A percentile compares a stretch with the other conserved stretches of the same genome.
Evolutionary conservation across 2,888 invertebrate species (phyloP).

Genomic region (Papilio demoleus): DNA sequence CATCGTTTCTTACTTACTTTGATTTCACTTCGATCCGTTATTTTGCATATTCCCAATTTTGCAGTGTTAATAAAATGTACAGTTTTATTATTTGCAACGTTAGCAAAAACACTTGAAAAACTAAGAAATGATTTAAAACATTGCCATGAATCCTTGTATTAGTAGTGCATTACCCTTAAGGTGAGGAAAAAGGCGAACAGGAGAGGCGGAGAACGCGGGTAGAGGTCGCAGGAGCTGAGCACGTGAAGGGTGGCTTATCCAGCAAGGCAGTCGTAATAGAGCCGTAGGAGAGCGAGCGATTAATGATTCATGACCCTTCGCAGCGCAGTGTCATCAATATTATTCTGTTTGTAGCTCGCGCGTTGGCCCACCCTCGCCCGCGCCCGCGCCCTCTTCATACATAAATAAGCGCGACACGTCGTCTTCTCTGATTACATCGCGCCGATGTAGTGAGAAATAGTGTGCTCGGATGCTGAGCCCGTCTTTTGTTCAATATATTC

Average conservation of each 20-base stretch:
- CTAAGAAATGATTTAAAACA: background rate
- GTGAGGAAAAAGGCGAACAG: conserved; percentile 60
- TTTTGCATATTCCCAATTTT: background rate
- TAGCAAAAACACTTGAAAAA: background rate
- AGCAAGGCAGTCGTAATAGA: conserved; percentile 80
- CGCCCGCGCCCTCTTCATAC: conserved; percentile 81
- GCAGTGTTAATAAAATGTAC: background rate
- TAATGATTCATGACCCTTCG: conserved; percentile 84
- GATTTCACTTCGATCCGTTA: background rate
- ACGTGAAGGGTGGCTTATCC: conserved; percentile 79
- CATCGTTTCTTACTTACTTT: conserved; percentile 3
- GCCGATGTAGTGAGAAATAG: conserved; percentile 83
- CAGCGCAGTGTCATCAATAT: conserved; percentile 83
- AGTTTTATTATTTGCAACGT: background rate
- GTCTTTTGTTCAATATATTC: conserved; percentile 82
- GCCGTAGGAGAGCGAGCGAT: conserved; percentile 81
- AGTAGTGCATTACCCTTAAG: conserved; percentile 42
- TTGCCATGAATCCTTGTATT: conserved; percentile 1
- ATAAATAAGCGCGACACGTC: conserved; percentile 84
- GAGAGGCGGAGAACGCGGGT: conserved; percentile 50
- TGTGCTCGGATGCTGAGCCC: conserved; percentile 79
- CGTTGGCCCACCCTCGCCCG: conserved; percentile 80
- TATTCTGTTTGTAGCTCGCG: conserved; percentile 83
- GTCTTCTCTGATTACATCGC: conserved; percentile 84
- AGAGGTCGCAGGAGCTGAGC: conserved; percentile 57